Evolutionary conservation across 2,888 invertebrate genomes (phyloP).

Genomic region (Lathronympha strigana): DNA sequence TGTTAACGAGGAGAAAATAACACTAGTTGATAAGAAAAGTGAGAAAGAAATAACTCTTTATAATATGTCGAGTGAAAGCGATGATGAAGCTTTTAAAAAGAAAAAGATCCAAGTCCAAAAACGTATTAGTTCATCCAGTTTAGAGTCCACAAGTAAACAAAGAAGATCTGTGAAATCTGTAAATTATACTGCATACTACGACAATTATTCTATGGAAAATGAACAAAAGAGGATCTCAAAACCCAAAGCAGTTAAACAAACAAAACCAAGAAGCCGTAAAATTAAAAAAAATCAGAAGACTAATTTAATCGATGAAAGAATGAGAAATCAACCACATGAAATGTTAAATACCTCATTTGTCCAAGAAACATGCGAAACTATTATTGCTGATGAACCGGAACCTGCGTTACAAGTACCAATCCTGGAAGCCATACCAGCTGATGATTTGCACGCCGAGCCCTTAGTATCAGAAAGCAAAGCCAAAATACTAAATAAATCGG

Average conservation of each 20-base stretch:
- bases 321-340: slow-evolving; percentile 58
- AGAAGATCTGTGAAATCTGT: slow-evolving; percentile 44
- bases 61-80: slow-evolving; percentile 71
- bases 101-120: slow-evolving; percentile 54
- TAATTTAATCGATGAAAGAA: slow-evolving; percentile 63
- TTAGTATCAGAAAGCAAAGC: slow-evolving; percentile 37
- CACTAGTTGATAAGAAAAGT: slow-evolving; percentile 24
- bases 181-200: slow-evolving; percentile 48
- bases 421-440: slow-evolving; percentile 59
- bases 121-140: slow-evolving; percentile 51
- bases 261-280: slow-evolving; percentile 35
- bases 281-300: slow-evolving; percentile 43
- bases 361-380: slow-evolving; percentile 46
- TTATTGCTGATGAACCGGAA: slow-evolving; percentile 47
- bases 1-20: slow-evolving; percentile 55
- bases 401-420: slow-evolving; percentile 49
- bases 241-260: slow-evolving; percentile 45
- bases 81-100: slow-evolving; percentile 65
- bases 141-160: slow-evolving; percentile 50
- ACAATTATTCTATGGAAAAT: slow-evolving; percentile 49
- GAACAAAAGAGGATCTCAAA: slow-evolving; percentile 44
- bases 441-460: slow-evolving; percentile 42
- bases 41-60: slow-evolving; percentile 54
- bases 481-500: slow-evolving; percentile 37
- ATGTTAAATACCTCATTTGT: slow-evolving; percentile 61